A percentile compares a stretch with the other conserved stretches of the same genome.
These are phyloP conservation scores for Eremophila alpestris DNA, from an alignment of 2,797 vertebrate genomes.

Conservation along the genomic window DNA sequence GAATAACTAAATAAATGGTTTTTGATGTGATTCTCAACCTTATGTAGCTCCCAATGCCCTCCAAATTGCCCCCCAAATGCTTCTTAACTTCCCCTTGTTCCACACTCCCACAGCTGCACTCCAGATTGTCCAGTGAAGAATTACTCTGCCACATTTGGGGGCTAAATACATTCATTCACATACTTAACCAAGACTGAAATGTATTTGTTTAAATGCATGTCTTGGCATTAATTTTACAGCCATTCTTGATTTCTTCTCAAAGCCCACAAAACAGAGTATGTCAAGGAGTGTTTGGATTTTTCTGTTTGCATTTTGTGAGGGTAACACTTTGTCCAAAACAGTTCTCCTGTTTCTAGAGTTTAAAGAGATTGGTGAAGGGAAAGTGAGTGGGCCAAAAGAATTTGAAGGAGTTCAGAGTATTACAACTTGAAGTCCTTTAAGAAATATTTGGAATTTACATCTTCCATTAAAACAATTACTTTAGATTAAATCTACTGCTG, in stretches of 20 bases:
- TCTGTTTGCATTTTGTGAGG: neutral
- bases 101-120: neutral
- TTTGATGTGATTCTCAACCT: neutral
- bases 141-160: neutral
- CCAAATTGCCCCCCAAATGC: neutral
- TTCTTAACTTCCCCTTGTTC: neutral
- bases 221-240: neutral
- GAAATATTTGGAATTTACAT: neutral
- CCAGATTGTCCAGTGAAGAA: slow-evolving; percentile 8
- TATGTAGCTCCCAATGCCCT: neutral
- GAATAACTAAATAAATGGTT: neutral
- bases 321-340: neutral
- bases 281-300: neutral
- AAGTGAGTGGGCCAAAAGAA: neutral
- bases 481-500: neutral
- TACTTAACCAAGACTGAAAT: slow-evolving; percentile 4
- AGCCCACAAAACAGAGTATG: neutral
- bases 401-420: neutral
- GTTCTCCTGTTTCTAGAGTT: neutral
- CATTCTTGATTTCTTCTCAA: neutral
- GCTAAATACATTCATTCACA: neutral
- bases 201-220: slow-evolving; percentile 6
- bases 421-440: neutral
- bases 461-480: neutral
- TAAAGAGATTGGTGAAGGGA: neutral